These are phyloP conservation scores for Fulica atra DNA, from an alignment of 2,113 vertebrate genomes.

Conservation along the genomic window DNA sequence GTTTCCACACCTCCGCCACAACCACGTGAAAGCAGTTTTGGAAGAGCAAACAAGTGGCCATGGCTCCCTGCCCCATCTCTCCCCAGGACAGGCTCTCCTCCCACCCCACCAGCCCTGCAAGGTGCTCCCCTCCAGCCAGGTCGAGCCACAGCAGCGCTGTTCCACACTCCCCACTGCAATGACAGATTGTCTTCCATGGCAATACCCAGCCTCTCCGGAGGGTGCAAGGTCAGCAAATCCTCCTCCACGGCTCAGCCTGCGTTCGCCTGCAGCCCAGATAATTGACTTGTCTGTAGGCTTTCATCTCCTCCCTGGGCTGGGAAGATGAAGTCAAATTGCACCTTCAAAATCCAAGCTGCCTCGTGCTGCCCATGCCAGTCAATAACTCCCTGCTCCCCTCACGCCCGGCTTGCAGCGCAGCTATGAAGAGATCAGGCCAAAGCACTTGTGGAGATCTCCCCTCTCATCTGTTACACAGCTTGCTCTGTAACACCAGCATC, in stretches of 20 bases:
- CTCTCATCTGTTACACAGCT: not conserved
- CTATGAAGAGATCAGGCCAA: not conserved
- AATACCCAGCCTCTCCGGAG: not conserved
- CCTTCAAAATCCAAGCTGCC: not conserved
- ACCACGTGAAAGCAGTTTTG: not conserved
- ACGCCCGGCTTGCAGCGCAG: not conserved
- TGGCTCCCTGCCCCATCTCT: not conserved
- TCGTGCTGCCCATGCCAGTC: not conserved
- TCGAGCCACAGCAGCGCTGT: not conserved
- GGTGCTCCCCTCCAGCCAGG: not conserved
- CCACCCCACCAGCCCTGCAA: fast-evolving
- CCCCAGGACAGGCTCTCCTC: not conserved
- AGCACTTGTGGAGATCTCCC: not conserved
- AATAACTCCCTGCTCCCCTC: not conserved
- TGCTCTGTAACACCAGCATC: not conserved
- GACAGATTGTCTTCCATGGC: not conserved
- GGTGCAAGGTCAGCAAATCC: conserved; percentile 24
- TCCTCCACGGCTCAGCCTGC: not conserved
- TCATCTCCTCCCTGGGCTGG: not conserved
- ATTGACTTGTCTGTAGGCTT: not conserved
- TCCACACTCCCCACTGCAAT: not conserved
- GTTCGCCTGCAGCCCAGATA: not conserved
- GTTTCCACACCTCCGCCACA: too few relatives aligned
- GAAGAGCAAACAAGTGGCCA: not conserved
- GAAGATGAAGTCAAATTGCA: not conserved